phyloP scores from a whole-genome alignment of 1,140 invertebrate genomes.

The Ceratitis capitata region DNA sequence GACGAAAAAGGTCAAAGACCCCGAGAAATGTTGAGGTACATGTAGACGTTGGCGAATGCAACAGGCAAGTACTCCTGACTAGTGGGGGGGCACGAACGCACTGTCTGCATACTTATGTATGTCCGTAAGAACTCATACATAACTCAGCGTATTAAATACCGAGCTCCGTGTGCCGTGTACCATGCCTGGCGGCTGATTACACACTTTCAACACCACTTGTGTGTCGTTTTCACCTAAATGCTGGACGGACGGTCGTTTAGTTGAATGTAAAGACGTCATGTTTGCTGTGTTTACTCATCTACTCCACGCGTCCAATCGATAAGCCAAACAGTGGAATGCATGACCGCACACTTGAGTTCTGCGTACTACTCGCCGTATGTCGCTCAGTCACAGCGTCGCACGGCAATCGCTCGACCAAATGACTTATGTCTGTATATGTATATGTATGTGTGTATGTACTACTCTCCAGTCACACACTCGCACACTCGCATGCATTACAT shows the following conservation, averaged over 20 bases:
- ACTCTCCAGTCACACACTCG: too few species aligned
- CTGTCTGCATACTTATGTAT: background rate
- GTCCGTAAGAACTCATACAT: background rate
- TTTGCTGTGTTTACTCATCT: too few species aligned
- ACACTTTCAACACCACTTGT: too few species aligned
- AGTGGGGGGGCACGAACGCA: background rate
- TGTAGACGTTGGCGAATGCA: background rate
- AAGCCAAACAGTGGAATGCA: slow-evolving; percentile 16
- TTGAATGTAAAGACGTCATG: too few species aligned
- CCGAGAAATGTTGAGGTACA: background rate
- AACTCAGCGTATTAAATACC: background rate
- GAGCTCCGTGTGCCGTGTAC: too few species aligned
- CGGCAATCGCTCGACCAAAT: background rate
- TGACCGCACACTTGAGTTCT: background rate
- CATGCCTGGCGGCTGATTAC: too few species aligned
- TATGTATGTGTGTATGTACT: background rate
- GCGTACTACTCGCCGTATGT: background rate
- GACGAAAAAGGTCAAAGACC: background rate
- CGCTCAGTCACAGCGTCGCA: background rate
- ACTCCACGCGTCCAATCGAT: too few species aligned
- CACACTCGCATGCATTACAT: too few species aligned
- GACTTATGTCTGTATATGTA: background rate
- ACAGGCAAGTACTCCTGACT: background rate
- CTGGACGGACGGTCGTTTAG: too few species aligned
- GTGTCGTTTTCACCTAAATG: too few species aligned